Conservation (phyloP, 2,888 invertebrate genomes). For the Ectemnius continuus region DNA sequence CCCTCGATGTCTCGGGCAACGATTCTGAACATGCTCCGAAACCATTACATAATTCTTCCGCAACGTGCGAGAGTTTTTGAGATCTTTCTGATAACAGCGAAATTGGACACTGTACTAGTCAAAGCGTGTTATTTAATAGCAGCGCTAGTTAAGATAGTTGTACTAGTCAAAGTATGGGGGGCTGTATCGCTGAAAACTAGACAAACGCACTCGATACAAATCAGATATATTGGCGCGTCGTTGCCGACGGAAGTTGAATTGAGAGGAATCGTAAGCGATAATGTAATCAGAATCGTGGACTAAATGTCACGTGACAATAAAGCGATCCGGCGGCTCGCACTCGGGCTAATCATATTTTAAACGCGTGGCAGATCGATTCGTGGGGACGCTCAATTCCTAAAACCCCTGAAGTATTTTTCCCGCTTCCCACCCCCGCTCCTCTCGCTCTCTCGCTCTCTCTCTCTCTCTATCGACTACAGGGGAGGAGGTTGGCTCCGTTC, state of each 20-base stretch:
- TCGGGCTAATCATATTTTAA: constrained; percentile 35
- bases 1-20: constrained; percentile 27
- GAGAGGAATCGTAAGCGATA: neutral
- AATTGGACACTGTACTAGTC: no score
- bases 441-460: no score
- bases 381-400: constrained; percentile 33
- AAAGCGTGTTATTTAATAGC: no score
- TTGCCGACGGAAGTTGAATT: neutral
- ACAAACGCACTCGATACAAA: neutral
- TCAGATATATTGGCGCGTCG: neutral
- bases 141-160: no score
- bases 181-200: no score
- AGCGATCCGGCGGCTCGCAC: constrained; percentile 3
- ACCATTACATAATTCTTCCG: constrained; percentile 55
- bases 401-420: constrained; percentile 37
- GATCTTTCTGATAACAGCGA: no score
- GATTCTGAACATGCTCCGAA: constrained; percentile 10
- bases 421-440: constrained; percentile 30
- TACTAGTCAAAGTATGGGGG: no score
- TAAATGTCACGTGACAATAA: constrained; percentile 5
- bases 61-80: constrained; percentile 20
- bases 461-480: no score
- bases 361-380: constrained; percentile 39
- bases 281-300: neutral
- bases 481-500: no score